Percentiles rank a stretch among this genome's conserved stretches.
Conservation (phyloP, 2,888 invertebrate species). For the Chaitophorus viminalis region DNA sequence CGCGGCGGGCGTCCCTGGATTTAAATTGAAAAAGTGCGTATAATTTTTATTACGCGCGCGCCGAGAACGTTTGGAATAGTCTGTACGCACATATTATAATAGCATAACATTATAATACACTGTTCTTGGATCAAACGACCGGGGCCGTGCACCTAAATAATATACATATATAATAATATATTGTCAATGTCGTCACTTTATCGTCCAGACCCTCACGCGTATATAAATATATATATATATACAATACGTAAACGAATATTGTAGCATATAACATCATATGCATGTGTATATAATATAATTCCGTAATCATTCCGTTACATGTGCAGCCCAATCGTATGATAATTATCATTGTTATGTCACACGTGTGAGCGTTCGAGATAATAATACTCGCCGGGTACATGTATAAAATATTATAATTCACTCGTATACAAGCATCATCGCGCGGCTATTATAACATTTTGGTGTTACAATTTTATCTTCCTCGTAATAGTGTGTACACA, state of each 20-base stretch:
- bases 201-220: not conserved
- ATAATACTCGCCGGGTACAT: too few relatives aligned
- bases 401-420: not conserved
- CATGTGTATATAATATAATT: too few relatives aligned
- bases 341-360: not conserved
- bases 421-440: not conserved
- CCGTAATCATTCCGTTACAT: not conserved
- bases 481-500: too few relatives aligned
- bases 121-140: not conserved
- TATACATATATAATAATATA: too few relatives aligned
- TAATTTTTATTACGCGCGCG: too few relatives aligned
- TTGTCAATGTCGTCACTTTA: not conserved
- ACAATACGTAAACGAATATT: not conserved
- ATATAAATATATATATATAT: not conserved
- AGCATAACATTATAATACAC: too few relatives aligned
- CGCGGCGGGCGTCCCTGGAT: too few relatives aligned
- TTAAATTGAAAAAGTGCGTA: too few relatives aligned
- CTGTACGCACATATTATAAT: too few relatives aligned
- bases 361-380: not conserved
- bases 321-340: not conserved
- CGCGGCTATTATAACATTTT: not conserved
- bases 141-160: not conserved
- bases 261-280: too few relatives aligned
- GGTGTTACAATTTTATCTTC: not conserved
- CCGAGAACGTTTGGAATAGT: too few relatives aligned